Conservation (phyloP, 2,888 invertebrate species). For the Dryadula phaetusa region DNA sequence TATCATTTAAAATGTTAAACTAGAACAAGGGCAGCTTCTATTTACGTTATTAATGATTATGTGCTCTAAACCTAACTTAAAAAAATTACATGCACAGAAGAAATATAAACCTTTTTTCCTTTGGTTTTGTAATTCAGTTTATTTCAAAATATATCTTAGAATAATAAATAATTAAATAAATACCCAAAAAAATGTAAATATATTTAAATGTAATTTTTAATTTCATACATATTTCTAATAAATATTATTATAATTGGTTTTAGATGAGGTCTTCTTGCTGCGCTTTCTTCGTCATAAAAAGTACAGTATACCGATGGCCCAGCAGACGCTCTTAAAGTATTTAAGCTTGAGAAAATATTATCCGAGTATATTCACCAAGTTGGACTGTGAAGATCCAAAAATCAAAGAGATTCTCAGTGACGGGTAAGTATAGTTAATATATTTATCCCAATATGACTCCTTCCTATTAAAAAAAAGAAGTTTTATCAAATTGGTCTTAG, state of each 20-base stretch:
- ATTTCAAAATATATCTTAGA: too few relatives aligned
- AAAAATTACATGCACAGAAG: too few relatives aligned
- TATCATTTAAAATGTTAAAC: slow-evolving; percentile 8
- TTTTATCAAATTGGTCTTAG: too few relatives aligned
- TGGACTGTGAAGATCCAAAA: slow-evolving; percentile 86
- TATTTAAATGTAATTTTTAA: too few relatives aligned
- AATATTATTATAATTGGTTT: too few relatives aligned
- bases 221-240: too few relatives aligned
- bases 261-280: slow-evolving; percentile 89
- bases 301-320: slow-evolving; percentile 91
- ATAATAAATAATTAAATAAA: too few relatives aligned
- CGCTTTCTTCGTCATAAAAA: slow-evolving; percentile 91
- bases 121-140: too few relatives aligned
- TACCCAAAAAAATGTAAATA: too few relatives aligned
- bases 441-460: not conserved
- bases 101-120: too few relatives aligned
- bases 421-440: slow-evolving; percentile 76
- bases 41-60: not conserved
- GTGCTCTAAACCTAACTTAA: too few relatives aligned
- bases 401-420: slow-evolving; percentile 86
- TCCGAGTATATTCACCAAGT: slow-evolving; percentile 85
- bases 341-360: slow-evolving; percentile 89
- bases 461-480: not conserved
- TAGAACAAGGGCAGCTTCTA: not conserved
- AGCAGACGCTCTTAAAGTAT: slow-evolving; percentile 91